These are phyloP conservation scores for Zeuzera pyrina DNA, from an alignment of 2,888 invertebrate species.

Conservation along the genomic window DNA sequence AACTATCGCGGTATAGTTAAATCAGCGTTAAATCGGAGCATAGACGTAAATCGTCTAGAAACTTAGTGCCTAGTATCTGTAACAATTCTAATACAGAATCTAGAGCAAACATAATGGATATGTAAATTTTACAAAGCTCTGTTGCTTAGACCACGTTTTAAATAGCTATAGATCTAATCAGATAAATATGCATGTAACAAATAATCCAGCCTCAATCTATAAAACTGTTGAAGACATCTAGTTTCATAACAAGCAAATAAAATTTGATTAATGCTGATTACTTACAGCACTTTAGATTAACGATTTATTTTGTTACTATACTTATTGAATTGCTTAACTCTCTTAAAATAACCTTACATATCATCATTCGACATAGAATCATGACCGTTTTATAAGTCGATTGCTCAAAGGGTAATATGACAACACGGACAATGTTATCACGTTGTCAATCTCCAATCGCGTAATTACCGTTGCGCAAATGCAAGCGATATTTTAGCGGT, in stretches of 20 bases:
- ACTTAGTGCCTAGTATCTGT: constrained; percentile 37
- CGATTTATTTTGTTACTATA: too few species aligned
- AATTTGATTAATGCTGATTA: too few species aligned
- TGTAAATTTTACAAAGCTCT: constrained; percentile 44
- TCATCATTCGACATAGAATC: constrained; percentile 12
- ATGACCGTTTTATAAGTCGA: constrained; percentile 10
- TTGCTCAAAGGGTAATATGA: constrained; percentile 14
- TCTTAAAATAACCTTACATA: constrained; percentile 11
- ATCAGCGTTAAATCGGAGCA: constrained; percentile 34
- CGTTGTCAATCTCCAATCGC: constrained; percentile 45
- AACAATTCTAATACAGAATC: constrained; percentile 41
- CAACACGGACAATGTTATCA: constrained; percentile 42
- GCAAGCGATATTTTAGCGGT: constrained; percentile 46
- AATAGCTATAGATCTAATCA: constrained; percentile 32
- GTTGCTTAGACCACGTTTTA: constrained; percentile 19
- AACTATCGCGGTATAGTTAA: constrained; percentile 20
- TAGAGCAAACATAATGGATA: constrained; percentile 51
- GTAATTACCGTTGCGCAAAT: constrained; percentile 48
- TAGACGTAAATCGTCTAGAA: constrained; percentile 41
- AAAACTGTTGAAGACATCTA: constrained; percentile 15
- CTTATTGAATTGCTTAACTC: too few species aligned
- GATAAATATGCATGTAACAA: constrained; percentile 8
- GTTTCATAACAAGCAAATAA: too few species aligned
- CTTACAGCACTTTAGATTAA: neutral
- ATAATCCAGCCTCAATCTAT: constrained; percentile 17